These are phyloP conservation scores for Ypsolopha scabrella DNA, from an alignment of 2,888 invertebrate species.

Conservation along the genomic window DNA sequence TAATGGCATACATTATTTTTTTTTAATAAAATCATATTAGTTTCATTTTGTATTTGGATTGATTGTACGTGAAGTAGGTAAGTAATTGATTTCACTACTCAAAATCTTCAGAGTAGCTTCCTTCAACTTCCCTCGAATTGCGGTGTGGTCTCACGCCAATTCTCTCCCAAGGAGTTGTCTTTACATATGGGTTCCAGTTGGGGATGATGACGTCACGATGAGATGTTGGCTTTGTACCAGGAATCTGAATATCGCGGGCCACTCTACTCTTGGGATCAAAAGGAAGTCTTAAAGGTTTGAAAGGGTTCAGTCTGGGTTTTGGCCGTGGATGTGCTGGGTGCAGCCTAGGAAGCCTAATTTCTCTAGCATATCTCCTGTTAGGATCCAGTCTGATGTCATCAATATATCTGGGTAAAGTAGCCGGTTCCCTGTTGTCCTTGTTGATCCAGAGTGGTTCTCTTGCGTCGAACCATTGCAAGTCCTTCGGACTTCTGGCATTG, in stretches of 20 bases:
- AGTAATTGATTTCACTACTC: no score
- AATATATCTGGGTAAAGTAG: neutral
- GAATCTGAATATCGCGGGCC: neutral
- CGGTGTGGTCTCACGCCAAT: no score
- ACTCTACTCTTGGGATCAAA: neutral
- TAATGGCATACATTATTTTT: no score
- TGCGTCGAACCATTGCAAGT: neutral
- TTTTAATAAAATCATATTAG: no score
- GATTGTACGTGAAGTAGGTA: no score
- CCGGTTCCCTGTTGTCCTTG: slow-evolving; percentile 2
- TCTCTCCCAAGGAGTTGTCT: no score
- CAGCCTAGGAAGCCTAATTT: neutral
- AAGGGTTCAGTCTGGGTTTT: neutral
- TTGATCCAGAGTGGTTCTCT: slow-evolving; percentile 3
- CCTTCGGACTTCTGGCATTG: slow-evolving; percentile 1
- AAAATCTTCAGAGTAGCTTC: no score
- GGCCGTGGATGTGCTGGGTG: neutral
- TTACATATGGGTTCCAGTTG: no score
- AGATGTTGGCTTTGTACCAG: no score
- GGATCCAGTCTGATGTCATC: slow-evolving; percentile 4
- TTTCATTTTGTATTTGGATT: no score
- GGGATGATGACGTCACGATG: no score
- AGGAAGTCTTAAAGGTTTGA: neutral
- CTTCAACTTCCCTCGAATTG: no score
- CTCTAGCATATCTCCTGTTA: slow-evolving; percentile 3